Conservation (phyloP, 2,888 invertebrate species). For the Drosophila diplacantha region DNA sequence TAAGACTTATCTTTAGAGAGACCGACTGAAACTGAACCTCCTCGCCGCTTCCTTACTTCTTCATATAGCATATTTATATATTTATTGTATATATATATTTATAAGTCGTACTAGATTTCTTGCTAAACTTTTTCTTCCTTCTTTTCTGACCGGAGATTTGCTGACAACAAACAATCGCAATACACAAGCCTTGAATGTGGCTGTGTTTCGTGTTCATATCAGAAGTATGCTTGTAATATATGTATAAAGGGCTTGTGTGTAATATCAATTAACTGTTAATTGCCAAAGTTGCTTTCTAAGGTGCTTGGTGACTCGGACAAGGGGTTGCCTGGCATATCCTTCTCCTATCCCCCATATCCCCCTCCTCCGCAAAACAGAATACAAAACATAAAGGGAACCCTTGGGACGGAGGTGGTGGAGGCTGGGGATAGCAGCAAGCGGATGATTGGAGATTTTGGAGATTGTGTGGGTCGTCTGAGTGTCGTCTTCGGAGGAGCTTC, state of each 20-base stretch:
- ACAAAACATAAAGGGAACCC: neutral
- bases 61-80: constrained; percentile 11
- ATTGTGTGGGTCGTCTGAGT: neutral
- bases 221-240: constrained; percentile 17
- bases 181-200: neutral
- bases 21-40: constrained; percentile 5
- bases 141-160: constrained; percentile 8
- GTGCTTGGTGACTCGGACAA: constrained; percentile 1
- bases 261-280: constrained; percentile 25
- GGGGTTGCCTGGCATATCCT: neutral
- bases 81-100: constrained; percentile 25
- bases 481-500: constrained; percentile 5
- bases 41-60: neutral
- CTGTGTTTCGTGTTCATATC: constrained; percentile 3
- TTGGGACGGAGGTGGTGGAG: neutral
- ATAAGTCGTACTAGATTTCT: constrained; percentile 34
- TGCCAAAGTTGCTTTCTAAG: constrained; percentile 14
- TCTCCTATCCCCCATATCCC: neutral
- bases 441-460: constrained; percentile 6
- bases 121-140: constrained; percentile 17
- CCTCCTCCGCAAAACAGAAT: constrained; percentile 1
- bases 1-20: constrained; percentile 35
- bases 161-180: constrained; percentile 20
- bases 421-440: neutral
- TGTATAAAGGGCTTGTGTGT: constrained; percentile 15